Evolutionary conservation across 1,140 invertebrate genomes (phyloP).

Genomic region (Cyphomyrmex costatus): DNA sequence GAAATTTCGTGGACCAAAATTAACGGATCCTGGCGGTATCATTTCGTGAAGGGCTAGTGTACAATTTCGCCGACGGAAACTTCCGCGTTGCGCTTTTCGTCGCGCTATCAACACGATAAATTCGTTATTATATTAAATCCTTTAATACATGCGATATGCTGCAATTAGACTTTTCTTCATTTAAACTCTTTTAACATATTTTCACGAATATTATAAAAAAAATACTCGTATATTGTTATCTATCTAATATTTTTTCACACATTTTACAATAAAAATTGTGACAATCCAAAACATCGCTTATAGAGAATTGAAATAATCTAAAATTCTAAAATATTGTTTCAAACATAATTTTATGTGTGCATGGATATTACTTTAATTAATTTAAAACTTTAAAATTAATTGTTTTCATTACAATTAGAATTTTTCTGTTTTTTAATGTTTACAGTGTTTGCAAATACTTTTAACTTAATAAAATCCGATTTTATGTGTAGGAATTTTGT

Average conservation of each 20-base stretch:
- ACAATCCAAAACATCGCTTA: not conserved
- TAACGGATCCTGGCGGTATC: slow-evolving; percentile 65
- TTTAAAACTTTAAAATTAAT: not conserved
- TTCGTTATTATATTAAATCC: slow-evolving; percentile 24
- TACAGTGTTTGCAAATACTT: not conserved
- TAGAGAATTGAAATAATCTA: no score
- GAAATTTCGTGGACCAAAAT: slow-evolving; percentile 69
- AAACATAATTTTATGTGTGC: not conserved
- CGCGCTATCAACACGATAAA: slow-evolving; percentile 27
- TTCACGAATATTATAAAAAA: not conserved
- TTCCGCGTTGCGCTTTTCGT: slow-evolving; percentile 36
- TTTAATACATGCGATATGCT: not conserved
- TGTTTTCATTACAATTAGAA: not conserved
- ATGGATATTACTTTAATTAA: not conserved
- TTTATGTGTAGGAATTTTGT: not conserved
- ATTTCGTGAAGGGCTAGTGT: slow-evolving; percentile 51
- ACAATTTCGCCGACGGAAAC: slow-evolving; percentile 53
- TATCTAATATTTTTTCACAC: not conserved
- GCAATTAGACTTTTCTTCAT: not conserved
- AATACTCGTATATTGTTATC: not conserved
- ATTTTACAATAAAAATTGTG: not conserved
- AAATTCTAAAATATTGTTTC: no score
- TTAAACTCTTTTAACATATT: not conserved
- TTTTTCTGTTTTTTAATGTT: not conserved
- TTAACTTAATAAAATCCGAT: not conserved